Conservation (phyloP, 92 coral and sea anemone species). For the Palythoa grandis region DNA sequence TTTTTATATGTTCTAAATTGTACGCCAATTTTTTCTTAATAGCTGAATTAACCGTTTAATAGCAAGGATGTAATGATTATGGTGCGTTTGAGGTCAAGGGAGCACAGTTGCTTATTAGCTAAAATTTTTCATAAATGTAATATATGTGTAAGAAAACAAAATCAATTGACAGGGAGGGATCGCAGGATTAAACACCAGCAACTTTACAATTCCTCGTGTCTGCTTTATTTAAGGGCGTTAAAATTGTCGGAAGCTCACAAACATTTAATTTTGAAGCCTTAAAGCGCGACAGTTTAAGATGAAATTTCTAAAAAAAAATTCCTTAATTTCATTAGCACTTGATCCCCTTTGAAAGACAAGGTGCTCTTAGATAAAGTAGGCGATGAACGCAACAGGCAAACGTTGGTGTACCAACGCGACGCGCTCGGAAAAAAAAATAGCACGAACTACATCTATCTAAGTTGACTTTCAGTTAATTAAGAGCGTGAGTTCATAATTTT, state of each 20-base stretch:
- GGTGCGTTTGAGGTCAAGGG: conserved; percentile 7
- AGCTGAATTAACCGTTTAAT: conserved; percentile 21
- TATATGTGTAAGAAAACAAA: conserved; percentile 27
- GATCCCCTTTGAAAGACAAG: conserved; percentile 31
- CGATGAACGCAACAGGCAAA: neutral
- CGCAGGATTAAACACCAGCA: conserved; percentile 21
- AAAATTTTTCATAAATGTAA: neutral
- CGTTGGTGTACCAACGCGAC: neutral
- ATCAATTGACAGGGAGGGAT: conserved; percentile 19
- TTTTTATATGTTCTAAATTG: neutral
- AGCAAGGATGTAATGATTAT: conserved; percentile 3
- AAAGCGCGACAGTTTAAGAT: neutral
- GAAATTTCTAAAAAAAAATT: conserved; percentile 12
- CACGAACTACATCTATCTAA: too few relatives aligned
- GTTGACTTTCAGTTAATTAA: neutral
- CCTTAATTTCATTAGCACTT: conserved; percentile 38
- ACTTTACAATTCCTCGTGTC: conserved; percentile 24
- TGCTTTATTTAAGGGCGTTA: conserved; percentile 44
- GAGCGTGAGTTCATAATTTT: neutral
- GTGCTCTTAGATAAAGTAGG: neutral
- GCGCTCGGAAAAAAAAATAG: neutral
- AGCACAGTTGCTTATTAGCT: neutral
- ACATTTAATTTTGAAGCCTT: conserved; percentile 3
- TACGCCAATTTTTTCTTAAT: neutral
- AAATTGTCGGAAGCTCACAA: conserved; percentile 42